Percentiles rank a stretch among this genome's conserved stretches.
These are phyloP conservation scores for Drepanosiphum platanoidis DNA, from an alignment of 2,888 invertebrate species.

Conservation along the genomic window DNA sequence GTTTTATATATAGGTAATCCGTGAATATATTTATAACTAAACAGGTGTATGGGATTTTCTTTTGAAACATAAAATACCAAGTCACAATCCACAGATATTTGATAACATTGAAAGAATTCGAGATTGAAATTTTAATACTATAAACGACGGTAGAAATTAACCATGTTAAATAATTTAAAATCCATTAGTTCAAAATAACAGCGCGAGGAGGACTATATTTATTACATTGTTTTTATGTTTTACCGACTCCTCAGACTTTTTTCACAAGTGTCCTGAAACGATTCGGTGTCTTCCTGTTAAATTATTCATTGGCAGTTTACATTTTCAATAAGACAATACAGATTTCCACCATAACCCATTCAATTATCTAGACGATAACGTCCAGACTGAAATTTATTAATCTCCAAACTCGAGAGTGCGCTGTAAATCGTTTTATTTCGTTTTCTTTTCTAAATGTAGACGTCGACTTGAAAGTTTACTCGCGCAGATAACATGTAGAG, in stretches of 20 bases:
- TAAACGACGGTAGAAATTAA: not conserved
- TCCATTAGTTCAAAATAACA: not conserved
- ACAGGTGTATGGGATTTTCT: not conserved
- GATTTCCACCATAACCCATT: not conserved
- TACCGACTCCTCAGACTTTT: not conserved
- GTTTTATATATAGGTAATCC: not conserved
- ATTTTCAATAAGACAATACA: not conserved
- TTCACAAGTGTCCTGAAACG: too few species aligned
- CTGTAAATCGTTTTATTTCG: too few species aligned
- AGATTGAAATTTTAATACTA: not conserved
- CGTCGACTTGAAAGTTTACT: too few species aligned
- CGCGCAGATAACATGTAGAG: too few species aligned
- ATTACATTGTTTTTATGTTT: constrained; percentile 14
- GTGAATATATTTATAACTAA: not conserved
- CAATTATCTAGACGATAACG: not conserved
- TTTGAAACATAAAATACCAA: not conserved
- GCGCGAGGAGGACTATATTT: not conserved
- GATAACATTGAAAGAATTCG: not conserved
- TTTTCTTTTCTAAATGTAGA: too few species aligned
- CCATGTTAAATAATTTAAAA: not conserved
- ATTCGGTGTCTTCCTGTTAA: too few species aligned
- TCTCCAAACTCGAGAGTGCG: too few species aligned
- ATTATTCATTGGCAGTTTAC: not conserved
- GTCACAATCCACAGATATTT: too few species aligned
- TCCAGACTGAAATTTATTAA: too few species aligned